Percentiles rank a stretch among this genome's conserved stretches.
Evolutionary conservation across 2,888 invertebrate species (phyloP).

Genomic region (Callosobruchus maculatus): DNA sequence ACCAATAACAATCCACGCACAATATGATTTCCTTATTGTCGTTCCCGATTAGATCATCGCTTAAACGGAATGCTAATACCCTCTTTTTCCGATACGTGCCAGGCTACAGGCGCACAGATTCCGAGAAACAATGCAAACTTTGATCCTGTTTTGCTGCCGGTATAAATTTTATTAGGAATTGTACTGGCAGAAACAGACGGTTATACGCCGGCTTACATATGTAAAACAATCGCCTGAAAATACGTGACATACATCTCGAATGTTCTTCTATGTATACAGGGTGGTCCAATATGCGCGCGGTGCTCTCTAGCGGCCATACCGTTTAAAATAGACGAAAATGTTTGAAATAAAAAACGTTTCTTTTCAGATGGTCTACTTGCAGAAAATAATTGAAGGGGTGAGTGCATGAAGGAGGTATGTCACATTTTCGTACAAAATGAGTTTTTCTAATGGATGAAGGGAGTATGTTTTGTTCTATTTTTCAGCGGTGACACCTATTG

Average conservation of each 20-base stretch:
- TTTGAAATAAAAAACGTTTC: no score
- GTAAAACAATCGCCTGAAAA: background rate
- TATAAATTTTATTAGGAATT: background rate
- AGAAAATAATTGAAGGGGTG: no score
- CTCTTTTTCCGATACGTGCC: background rate
- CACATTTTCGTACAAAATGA: no score
- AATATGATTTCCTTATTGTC: background rate
- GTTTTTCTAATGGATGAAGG: no score
- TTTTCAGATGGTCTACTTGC: no score
- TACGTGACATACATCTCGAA: background rate
- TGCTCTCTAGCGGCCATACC: no score
- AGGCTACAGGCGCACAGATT: background rate
- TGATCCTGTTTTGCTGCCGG: background rate
- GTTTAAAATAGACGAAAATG: no score
- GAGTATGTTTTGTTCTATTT: no score
- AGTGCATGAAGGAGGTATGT: no score
- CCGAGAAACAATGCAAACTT: background rate
- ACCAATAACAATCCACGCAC: no score
- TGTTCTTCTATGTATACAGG: background rate
- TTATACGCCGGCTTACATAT: background rate
- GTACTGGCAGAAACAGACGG: background rate
- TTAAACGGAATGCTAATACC: background rate
- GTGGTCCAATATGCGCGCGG: no score
- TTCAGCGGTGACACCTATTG: no score
- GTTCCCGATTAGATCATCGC: background rate